Evolutionary conservation across 1,140 invertebrate genomes (phyloP), one percentile per base, ranked within the genome.

Genomic region (Drosophila dunni): DNA sequence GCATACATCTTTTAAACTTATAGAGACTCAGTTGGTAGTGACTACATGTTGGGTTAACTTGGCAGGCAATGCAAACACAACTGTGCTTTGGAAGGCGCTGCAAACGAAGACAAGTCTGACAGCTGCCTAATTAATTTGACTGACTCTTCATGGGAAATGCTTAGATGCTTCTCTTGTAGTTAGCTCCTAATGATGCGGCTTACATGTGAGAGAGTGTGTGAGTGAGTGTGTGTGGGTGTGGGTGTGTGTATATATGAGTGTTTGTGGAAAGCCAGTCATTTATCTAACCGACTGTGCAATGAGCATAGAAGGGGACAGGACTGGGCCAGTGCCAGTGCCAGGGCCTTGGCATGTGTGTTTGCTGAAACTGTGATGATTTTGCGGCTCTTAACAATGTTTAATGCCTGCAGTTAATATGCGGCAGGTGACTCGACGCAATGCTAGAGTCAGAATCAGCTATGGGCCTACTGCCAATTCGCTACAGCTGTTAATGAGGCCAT

Each of bases 381-480:
- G 71, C 80, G 76, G 75, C 66, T 54, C 58, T 69, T 77, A 63
- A 72, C 56, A 71, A 79, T 75, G 61, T 74, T 77, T 79, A 84
- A 90, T 81, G 67, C 70, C 73, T 89, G 78, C 84, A 89, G 89
- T 91, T 91, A 91, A 91, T 91, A 89, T 91, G 81, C 78, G 83
- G 70, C 77, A 84, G 88, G 78, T 90, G 88, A 91, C 73, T 89
- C 70, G 65, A 54, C 82, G 60, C 42, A 62, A 67, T 66, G 64
- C 54, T 60, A 70, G n/a, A 38, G 60, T 40, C 64, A 74, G 51
- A 11, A n/a, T 17, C 40, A 34, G 46, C 33, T 40, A 5, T 24
- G 34, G 17, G 13, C 40, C 60, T 46, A 34, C 56, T 45, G 40
- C 40, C 24, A 53, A 42, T 20, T 66, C 51, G 17, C 48, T 51